These are phyloP conservation scores for Siniperca undulata DNA, from an alignment of 2,797 vertebrate genomes.

Conservation along the genomic window DNA sequence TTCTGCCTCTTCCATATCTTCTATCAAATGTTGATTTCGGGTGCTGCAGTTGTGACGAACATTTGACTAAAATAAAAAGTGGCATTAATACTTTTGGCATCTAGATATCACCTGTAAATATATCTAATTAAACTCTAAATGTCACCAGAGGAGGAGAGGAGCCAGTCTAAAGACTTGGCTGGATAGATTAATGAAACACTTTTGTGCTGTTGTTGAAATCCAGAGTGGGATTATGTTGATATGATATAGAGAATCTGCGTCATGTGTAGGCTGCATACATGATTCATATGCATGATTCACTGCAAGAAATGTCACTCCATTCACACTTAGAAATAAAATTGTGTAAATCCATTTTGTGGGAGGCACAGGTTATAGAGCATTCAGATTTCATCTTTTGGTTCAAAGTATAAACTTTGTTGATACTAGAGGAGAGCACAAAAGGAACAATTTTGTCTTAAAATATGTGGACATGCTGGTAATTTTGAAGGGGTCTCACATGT, in stretches of 20 bases:
- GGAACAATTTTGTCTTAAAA: neutral
- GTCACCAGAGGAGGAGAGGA: slow-evolving; percentile 24
- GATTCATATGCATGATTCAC: slow-evolving; percentile 33
- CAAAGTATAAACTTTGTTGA: slow-evolving; percentile 2
- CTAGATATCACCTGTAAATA: slow-evolving; percentile 52
- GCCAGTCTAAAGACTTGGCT: neutral
- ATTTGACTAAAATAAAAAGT: slow-evolving; percentile 48
- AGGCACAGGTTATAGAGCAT: neutral
- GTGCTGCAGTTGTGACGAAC: slow-evolving; percentile 9
- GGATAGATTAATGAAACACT: slow-evolving; percentile 13
- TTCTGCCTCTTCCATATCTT: neutral
- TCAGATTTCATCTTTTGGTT: slow-evolving; percentile 2
- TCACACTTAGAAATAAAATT: neutral
- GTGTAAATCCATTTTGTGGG: neutral
- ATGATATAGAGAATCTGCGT: slow-evolving; percentile 12
- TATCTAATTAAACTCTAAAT: slow-evolving; percentile 68
- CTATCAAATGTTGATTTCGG: slow-evolving; percentile 21
- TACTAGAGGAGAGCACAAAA: neutral
- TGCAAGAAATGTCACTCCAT: neutral
- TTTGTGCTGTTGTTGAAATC: neutral
- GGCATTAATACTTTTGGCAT: slow-evolving; percentile 38
- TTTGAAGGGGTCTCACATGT: neutral
- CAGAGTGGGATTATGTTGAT: slow-evolving; percentile 18
- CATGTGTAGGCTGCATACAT: slow-evolving; percentile 37
- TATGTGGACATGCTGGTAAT: slow-evolving; percentile 3